Base-by-base conservation (phyloP, 1,140 invertebrate species). In the Cotesia vestalis region DNA sequence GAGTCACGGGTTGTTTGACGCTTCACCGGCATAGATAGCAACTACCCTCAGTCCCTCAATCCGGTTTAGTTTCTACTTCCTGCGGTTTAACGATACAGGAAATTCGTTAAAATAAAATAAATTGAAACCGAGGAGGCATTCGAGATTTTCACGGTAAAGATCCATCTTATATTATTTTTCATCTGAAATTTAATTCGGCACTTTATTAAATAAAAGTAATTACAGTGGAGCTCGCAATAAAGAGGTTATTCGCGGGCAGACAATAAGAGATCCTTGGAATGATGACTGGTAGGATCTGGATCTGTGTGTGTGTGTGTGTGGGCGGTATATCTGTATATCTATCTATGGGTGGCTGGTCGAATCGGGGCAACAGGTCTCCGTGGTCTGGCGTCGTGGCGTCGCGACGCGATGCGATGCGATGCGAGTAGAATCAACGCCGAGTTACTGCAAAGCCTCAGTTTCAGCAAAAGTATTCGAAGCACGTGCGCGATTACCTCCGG, bases 341-440 rank as follows among this genome's bases (percentile, higher is more conserved):
- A 14, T 55, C 4, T 63, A 11, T 36, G 35, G 34, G 40, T 46
- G 40, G 40, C 3, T 46, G 40, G 63, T 34, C n/a, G 72, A 77
- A 73, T 66, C 66, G 53, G 68, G 76, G 77, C 80, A 79, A 81
- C 78, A 79, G 78, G 78, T 78, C 66, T 76, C 76, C 71, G 75
- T 66, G 64, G 68, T 75, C 69, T 71, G 51, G 69, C 71, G 71
- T 71, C 60, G 68, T 57, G 64, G 60, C 73, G 69, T 73, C 73
- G 71, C 72, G 27, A 27, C 1, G 63, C 72, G 27, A 27, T 17
- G 27, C 27, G 27, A 27, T 27, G 27, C 27, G 68, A 79, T 60
- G 40, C 38, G 66, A 69, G 61, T 71, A 66, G 69, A 69, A 72
- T 69, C 64, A 74, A 71, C 66, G 66, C 52, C 57, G 51, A 52